Evolutionary conservation across 2,113 vertebrate genomes (phyloP).

Genomic region (Empidonax traillii): DNA sequence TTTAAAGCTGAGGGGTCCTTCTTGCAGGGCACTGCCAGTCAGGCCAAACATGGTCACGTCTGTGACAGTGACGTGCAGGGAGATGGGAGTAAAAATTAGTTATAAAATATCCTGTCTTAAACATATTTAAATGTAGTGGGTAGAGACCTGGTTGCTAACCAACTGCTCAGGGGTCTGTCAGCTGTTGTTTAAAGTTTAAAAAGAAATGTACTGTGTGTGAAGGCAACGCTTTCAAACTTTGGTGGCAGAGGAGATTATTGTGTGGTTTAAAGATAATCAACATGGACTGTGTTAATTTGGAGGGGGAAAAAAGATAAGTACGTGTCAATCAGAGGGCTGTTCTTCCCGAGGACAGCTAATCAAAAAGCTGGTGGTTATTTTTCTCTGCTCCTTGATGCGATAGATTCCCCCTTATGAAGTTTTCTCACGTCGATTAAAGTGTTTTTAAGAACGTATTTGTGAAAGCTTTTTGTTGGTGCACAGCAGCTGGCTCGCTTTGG

Average conservation of each 20-base stretch:
- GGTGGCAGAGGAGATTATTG: background rate
- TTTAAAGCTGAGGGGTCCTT: constrained; percentile 29
- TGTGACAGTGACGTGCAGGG: background rate
- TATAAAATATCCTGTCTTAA: background rate
- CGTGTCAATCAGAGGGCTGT: background rate
- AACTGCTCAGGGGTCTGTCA: background rate
- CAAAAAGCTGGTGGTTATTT: background rate
- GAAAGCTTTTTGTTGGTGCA: background rate
- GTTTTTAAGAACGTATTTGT: background rate
- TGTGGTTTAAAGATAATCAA: background rate
- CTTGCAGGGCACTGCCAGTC: background rate
- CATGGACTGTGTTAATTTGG: background rate
- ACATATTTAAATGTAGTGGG: rapidly evolving
- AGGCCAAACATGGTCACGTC: constrained; percentile 41
- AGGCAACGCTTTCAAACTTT: background rate
- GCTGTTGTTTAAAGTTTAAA: background rate
- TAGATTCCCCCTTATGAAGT: background rate
- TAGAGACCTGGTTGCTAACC: background rate
- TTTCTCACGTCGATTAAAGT: background rate
- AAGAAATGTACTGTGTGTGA: background rate
- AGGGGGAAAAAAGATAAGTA: background rate
- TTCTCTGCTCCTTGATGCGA: background rate
- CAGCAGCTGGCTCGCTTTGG: background rate
- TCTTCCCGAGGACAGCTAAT: background rate
- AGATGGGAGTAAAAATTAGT: background rate